Conservation (phyloP, 2,113 vertebrate genomes). For the Zapornia atra region DNA sequence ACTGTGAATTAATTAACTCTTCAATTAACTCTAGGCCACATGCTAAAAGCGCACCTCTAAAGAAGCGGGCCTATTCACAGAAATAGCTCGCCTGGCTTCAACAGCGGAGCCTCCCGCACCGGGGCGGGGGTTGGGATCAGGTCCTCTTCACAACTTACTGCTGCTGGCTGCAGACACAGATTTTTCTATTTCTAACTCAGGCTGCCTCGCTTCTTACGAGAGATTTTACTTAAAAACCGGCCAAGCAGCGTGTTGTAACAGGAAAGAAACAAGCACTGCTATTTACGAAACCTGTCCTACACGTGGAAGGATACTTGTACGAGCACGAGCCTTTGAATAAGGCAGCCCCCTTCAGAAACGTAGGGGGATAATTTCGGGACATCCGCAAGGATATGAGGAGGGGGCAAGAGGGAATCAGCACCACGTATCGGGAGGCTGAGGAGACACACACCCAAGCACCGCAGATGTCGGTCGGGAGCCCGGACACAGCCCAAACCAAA, state of each 20-base stretch:
- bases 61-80: neutral
- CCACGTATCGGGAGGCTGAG: rapidly evolving
- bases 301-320: neutral
- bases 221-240: neutral
- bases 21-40: neutral
- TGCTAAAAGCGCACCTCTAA: neutral
- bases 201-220: neutral
- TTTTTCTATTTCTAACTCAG: neutral
- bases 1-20: too few relatives aligned
- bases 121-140: rapidly evolving
- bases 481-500: neutral
- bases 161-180: neutral
- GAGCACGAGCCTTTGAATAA: neutral
- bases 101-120: rapidly evolving
- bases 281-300: neutral
- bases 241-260: neutral
- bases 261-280: neutral
- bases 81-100: neutral
- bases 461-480: rapidly evolving
- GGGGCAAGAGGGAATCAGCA: neutral
- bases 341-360: neutral
- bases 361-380: too few relatives aligned
- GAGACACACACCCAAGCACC: neutral
- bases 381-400: neutral
- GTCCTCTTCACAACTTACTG: neutral